A percentile compares a stretch with the other conserved stretches of the same genome.
phyloP scores from a whole-genome alignment of 23 tunicate species.

The Phallusia fumigata region DNA sequence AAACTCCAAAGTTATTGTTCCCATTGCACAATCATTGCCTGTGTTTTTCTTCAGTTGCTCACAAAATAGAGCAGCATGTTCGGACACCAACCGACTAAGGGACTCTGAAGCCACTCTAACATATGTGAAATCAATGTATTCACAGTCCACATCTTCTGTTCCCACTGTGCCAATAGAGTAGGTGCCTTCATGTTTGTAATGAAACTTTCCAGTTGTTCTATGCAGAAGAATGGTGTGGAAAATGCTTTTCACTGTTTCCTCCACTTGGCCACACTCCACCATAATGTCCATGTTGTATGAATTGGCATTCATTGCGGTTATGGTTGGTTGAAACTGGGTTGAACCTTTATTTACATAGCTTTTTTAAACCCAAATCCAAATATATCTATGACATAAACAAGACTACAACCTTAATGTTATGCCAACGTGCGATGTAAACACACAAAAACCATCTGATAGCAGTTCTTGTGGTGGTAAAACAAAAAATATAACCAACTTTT shows the following conservation, averaged over 20 bases:
- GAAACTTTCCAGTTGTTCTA: slow-evolving; percentile 76
- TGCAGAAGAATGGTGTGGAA: slow-evolving; percentile 74
- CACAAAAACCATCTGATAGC: too few relatives aligned
- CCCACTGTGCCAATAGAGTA: slow-evolving; percentile 84
- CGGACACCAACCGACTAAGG: slow-evolving; percentile 35
- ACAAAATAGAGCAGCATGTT: slow-evolving; percentile 49
- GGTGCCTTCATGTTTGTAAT: slow-evolving; percentile 56
- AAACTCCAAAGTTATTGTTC: slow-evolving; percentile 78
- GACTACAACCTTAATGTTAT: too few relatives aligned
- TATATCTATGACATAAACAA: too few relatives aligned
- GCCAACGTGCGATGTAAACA: too few relatives aligned
- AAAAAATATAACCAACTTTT: too few relatives aligned
- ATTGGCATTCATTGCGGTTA: slow-evolving; percentile 71
- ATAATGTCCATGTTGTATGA: slow-evolving; percentile 49
- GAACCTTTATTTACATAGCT: too few relatives aligned
- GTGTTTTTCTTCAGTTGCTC: slow-evolving; percentile 54
- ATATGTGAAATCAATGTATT: slow-evolving; percentile 77
- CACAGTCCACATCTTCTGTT: slow-evolving; percentile 84
- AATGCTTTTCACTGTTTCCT: slow-evolving; percentile 73
- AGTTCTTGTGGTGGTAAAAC: too few relatives aligned
- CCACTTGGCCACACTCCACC: slow-evolving; percentile 72
- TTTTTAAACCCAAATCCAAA: too few relatives aligned
- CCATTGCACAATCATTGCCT: slow-evolving; percentile 36
- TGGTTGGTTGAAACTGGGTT: background rate
- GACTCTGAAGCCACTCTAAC: slow-evolving; percentile 55